Percentiles rank a stretch among this genome's conserved stretches.
phyloP scores from a whole-genome alignment of 2,888 invertebrate genomes.

The Oxytorus armatus region DNA sequence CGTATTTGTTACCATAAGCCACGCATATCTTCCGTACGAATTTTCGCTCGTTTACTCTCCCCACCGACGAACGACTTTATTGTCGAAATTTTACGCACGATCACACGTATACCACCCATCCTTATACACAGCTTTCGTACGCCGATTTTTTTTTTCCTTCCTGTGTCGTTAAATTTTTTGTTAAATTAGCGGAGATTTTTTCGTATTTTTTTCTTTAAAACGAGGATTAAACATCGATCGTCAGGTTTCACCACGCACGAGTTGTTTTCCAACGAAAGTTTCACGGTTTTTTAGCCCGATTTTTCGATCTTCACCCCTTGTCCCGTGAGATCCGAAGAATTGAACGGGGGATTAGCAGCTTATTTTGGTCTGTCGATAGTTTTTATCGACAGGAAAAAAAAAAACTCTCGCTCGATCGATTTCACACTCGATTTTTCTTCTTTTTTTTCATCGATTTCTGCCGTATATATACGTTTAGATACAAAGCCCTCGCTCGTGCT shows the following conservation, averaged over 20 bases:
- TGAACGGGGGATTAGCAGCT: constrained; percentile 37
- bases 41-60: constrained; percentile 39
- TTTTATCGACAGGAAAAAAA: constrained; percentile 22
- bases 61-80: constrained; percentile 56
- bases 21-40: constrained; percentile 9
- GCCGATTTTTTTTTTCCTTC: constrained; percentile 12
- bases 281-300: constrained; percentile 16
- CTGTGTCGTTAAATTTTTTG: too few species aligned
- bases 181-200: too few species aligned
- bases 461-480: constrained; percentile 3
- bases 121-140: background rate
- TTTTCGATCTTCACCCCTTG: constrained; percentile 5
- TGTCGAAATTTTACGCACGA: constrained; percentile 48
- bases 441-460: constrained; percentile 16
- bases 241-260: constrained; percentile 41
- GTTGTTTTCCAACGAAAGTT: constrained; percentile 21
- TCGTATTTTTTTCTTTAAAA: constrained; percentile 12
- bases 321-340: constrained; percentile 36
- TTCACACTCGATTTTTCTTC: constrained; percentile 63
- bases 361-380: constrained; percentile 2
- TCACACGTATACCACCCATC: background rate
- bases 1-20: background rate
- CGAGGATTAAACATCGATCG: constrained; percentile 16
- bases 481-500: constrained; percentile 35
- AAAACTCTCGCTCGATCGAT: constrained; percentile 48